These are phyloP conservation scores for Nineta flava DNA, from an alignment of 2,888 invertebrate genomes.

Conservation along the genomic window DNA sequence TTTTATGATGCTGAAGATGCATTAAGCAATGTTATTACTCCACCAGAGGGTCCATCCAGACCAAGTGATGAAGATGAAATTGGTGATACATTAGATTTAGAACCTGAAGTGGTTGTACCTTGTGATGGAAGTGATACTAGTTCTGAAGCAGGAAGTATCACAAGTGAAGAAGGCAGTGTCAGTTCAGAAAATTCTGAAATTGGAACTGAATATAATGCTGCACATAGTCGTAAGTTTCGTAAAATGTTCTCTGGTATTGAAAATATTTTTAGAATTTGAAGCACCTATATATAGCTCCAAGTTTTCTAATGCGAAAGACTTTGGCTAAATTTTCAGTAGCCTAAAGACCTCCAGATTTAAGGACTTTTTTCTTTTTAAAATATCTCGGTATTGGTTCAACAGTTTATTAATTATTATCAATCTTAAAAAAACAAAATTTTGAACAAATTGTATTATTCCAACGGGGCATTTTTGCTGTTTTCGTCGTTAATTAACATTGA, in stretches of 20 bases:
- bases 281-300: no score
- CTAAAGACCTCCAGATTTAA: no score
- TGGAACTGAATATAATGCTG: constrained; percentile 30
- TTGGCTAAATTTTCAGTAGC: no score
- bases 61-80: constrained; percentile 12
- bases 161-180: constrained; percentile 49
- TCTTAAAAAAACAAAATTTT: no score
- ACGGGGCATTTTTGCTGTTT: no score
- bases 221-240: constrained; percentile 21
- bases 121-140: constrained; percentile 41
- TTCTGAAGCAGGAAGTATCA: constrained; percentile 52
- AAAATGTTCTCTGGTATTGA: background rate
- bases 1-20: constrained; percentile 67
- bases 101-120: constrained; percentile 27
- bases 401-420: no score
- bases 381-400: no score
- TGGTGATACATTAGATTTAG: constrained; percentile 11
- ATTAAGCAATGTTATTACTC: constrained; percentile 11
- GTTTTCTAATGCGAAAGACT: no score
- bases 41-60: constrained; percentile 6
- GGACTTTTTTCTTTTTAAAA: no score
- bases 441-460: no score
- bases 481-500: no score
- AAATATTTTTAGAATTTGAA: background rate
- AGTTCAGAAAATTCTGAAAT: constrained; percentile 50